Evolutionary conservation across 2,113 vertebrate genomes (phyloP), one percentile per base, ranked within the genome.

Genomic region (Butastur rufipennis): DNA sequence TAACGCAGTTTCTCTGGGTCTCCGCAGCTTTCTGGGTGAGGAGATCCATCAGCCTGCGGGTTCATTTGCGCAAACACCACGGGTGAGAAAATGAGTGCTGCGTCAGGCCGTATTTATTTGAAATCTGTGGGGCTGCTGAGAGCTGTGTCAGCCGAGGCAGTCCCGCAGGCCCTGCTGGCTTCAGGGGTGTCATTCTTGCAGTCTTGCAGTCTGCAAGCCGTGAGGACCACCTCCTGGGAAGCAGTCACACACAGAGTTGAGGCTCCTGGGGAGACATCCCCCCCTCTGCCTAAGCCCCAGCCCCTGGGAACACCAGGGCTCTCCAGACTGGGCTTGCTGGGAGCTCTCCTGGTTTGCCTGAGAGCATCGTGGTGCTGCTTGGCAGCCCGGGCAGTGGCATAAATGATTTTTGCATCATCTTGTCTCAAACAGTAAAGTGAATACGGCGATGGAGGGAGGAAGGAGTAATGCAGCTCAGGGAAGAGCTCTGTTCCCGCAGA

Each of bases 301-400:
- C 31, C 36, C 45, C 7, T 55, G 32, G 40, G 32, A 75, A 9
- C 25, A 42, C 19, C 2, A 3, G n/a, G 21, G 16, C 0, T 78
- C 9, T 43, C 48, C 55, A 68, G 27, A 17, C n/a, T 74, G 79
- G 65, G 11, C 1, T 13, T 53, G 42, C 19, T 86, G 58, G 38
- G 47, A 63, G n/a, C 25, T 48, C 34, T 75, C 31, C 48, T 53
- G 52, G 7, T 61, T 90, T 92, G 19, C 13, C 36, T 4, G 23
- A 17, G 50, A 45, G 38, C 32, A n/a, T 32, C 0, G 0, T 26
- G 55, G 25, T 74, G 56, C 55, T 3, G 1, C 25, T 82, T 80
- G 79, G 55, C 50, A 71, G 58, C n/a, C 6, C 3, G 6, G 40
- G 26, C 21, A 15, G 26, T 23, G 38, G 7, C 11, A 45, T 58